Percentiles rank a stretch among this genome's conserved stretches.
Evolutionary conservation across 2,113 vertebrate species (phyloP).

Genomic region (Passerina amoena): DNA sequence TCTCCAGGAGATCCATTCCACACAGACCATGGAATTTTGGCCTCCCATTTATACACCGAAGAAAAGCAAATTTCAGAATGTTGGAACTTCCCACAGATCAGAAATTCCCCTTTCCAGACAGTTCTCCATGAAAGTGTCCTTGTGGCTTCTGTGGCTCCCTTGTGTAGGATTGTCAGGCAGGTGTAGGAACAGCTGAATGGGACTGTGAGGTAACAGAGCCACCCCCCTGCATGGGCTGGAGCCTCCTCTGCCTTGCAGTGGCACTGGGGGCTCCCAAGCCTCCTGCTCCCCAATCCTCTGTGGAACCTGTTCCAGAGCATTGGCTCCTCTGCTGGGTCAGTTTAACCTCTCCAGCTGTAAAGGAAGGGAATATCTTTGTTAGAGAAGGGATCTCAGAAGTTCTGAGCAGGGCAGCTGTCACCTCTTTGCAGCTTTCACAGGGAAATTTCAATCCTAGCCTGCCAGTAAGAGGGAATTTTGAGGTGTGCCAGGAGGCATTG

Average conservation of each 20-base stretch:
- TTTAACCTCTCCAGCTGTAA: neutral
- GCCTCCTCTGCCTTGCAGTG: neutral
- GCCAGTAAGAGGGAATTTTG: neutral
- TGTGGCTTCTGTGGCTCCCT: neutral
- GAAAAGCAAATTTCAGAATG: constrained; percentile 8
- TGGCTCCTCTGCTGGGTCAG: neutral
- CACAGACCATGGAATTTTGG: constrained; percentile 38
- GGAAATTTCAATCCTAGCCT: neutral
- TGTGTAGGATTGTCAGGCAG: neutral
- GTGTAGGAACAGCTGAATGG: neutral
- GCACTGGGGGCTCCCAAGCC: neutral
- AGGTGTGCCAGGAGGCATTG: neutral
- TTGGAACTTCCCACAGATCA: constrained; percentile 26
- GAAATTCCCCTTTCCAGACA: neutral
- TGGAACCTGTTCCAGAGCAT: neutral
- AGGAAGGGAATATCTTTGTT: neutral
- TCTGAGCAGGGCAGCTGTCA: neutral
- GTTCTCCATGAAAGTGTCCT: neutral
- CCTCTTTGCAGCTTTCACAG: neutral
- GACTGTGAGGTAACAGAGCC: neutral
- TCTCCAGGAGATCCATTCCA: constrained; percentile 10
- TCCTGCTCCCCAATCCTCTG: neutral
- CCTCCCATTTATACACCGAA: neutral
- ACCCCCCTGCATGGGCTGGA: accelerated
- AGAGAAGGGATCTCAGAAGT: neutral